Base-by-base conservation (phyloP, 2,113 vertebrate genomes). In the Rhipidura dahli region DNA sequence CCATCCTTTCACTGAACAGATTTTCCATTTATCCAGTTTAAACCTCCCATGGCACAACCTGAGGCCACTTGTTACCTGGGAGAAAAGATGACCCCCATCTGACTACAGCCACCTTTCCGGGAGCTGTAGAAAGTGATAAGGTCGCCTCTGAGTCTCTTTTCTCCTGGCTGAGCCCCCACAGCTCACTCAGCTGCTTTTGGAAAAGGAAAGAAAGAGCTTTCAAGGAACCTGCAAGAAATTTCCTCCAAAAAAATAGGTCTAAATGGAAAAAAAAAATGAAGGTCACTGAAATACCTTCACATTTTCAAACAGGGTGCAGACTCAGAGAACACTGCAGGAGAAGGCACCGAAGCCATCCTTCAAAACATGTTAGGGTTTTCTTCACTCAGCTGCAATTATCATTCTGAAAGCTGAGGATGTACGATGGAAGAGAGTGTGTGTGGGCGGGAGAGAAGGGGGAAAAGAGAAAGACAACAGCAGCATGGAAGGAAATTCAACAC, bases 391-490 rank as follows among this genome's bases (percentile, higher is more conserved):
- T 54, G 59, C 94, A 96, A 93, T 93, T 90, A 93, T 31, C 10
- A 12, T 72, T 90, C 79, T 86, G 80, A 90, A 89, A 86, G 79
- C 94, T 73, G 76, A 86, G 76, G 96, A 89, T 92, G 76, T 80
- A 65, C 13, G 13, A 77, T 66, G 69, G 88, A 64, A 53, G 90
- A 87, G 82, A 93, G 92, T 7, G 60, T 64, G 82, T 73, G 96
- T 90, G 83, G 95, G 90, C 78, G 88, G 87, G 60, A 93, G 68
- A 90, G 93, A 89, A 90, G 51, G 19, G 53, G 82, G 53, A 40
- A 82, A 90, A 83, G 83, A 93, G 83, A 93, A 93, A 94, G 87
- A 90, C 93, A 95, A 95, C 87, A 95, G 90, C 92, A 96, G 88
- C 60, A 93, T 83, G 60, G 83, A 92, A 92, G 69, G 88, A 93